phyloP scores from a whole-genome alignment of 2,888 invertebrate genomes.

The Brachylomia viminalis region DNA sequence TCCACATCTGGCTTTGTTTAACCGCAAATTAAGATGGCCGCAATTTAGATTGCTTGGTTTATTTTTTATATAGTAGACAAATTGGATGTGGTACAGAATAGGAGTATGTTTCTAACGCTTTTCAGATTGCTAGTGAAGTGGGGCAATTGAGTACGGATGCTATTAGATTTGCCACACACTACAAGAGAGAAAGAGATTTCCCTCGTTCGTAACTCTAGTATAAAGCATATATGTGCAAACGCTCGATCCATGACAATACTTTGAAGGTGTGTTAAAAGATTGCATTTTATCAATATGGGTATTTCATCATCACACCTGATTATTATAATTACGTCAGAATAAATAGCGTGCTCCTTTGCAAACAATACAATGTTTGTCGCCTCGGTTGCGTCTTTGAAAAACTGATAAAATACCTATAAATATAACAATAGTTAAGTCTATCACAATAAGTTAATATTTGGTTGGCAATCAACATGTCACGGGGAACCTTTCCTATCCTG shows the following conservation, averaged over 20 bases:
- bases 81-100: slow-evolving; percentile 48
- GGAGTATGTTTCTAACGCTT: slow-evolving; percentile 24
- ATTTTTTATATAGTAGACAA: slow-evolving; percentile 62
- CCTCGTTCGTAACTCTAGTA: not conserved
- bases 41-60: slow-evolving; percentile 57
- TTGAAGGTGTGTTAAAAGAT: slow-evolving; percentile 23
- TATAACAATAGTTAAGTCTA: slow-evolving; percentile 62
- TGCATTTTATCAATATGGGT: slow-evolving; percentile 14
- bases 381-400: slow-evolving; percentile 54
- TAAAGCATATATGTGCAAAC: not conserved
- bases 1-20: slow-evolving; percentile 61
- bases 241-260: slow-evolving; percentile 5
- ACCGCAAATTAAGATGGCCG: slow-evolving; percentile 61
- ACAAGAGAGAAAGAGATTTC: not conserved
- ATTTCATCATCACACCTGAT: slow-evolving; percentile 22
- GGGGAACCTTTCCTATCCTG: slow-evolving; percentile 24
- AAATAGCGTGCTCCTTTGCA: slow-evolving; percentile 46
- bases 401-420: slow-evolving; percentile 68
- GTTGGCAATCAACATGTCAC: slow-evolving; percentile 58
- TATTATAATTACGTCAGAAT: slow-evolving; percentile 41
- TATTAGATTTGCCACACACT: slow-evolving; percentile 1
- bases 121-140: slow-evolving; percentile 39
- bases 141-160: slow-evolving; percentile 32
- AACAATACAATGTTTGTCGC: slow-evolving; percentile 59
- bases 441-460: slow-evolving; percentile 69